A percentile compares a stretch with the other conserved stretches of the same genome.
Evolutionary conservation across 1,140 invertebrate genomes (phyloP).

Genomic region (Pseudobourletiella spinata): DNA sequence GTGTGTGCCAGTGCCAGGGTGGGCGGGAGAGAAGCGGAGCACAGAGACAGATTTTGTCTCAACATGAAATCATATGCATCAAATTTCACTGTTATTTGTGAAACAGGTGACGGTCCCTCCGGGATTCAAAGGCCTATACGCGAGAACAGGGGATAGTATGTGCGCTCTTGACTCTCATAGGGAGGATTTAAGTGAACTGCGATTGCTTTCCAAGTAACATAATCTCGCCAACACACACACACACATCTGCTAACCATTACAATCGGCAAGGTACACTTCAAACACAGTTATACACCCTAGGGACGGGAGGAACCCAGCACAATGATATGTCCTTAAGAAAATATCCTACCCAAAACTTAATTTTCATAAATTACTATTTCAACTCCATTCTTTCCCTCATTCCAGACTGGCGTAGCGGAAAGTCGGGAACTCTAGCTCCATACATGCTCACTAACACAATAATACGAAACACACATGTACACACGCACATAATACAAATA

Average conservation of each 20-base stretch:
- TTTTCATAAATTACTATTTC: slow-evolving; percentile 19
- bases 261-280: slow-evolving; percentile 28
- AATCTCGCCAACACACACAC: background rate
- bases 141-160: too few relatives aligned
- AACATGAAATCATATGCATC: background rate
- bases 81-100: background rate
- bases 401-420: too few relatives aligned
- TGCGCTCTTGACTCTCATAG: too few relatives aligned
- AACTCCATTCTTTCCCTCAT: slow-evolving; percentile 2
- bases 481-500: background rate
- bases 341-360: too few relatives aligned
- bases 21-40: too few relatives aligned
- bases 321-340: background rate
- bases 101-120: too few relatives aligned
- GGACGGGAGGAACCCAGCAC: background rate
- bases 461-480: background rate
- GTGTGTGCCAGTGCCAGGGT: too few relatives aligned
- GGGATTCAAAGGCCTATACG: too few relatives aligned
- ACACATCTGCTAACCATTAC: slow-evolving; percentile 30
- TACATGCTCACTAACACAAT: background rate
- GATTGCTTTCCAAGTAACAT: slow-evolving; percentile 7
- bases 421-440: too few relatives aligned
- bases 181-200: slow-evolving; percentile 3
- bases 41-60: background rate
- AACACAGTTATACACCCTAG: background rate